Conservation (phyloP, 2,113 vertebrate genomes). For the Platanista minor region DNA sequence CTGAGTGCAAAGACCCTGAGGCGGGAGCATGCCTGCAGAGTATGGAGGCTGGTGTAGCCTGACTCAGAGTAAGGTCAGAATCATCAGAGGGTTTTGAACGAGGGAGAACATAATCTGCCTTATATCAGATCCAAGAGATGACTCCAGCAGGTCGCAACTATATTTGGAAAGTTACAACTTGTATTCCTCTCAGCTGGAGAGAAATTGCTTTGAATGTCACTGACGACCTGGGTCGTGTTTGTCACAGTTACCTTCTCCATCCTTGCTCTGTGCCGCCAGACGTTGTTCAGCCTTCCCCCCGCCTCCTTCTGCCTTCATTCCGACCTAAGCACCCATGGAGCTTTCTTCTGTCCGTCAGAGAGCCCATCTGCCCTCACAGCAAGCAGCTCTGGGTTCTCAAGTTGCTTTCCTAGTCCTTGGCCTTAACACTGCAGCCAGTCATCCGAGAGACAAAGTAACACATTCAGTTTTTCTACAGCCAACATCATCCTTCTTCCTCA, state of each 20-base stretch:
- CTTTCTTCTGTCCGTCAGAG: no score
- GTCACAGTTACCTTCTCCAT: not conserved
- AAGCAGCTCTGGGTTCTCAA: not conserved
- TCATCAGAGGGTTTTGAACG: not conserved
- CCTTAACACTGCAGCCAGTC: not conserved
- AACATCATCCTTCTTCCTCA: not conserved
- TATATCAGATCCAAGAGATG: no score
- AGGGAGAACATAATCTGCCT: not conserved
- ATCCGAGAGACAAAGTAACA: not conserved
- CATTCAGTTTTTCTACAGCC: not conserved
- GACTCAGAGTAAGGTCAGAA: rapidly evolving
- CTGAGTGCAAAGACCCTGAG: not conserved
- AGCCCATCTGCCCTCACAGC: not conserved
- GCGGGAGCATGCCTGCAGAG: not conserved
- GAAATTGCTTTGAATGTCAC: not conserved
- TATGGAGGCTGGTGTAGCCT: not conserved
- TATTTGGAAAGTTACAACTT: not conserved
- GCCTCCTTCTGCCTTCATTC: not conserved
- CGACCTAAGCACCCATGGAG: not conserved
- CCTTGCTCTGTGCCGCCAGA: not conserved
- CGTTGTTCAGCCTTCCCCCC: rapidly evolving
- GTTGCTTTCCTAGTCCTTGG: not conserved
- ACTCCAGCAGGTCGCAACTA: not conserved
- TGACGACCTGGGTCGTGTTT: not conserved
- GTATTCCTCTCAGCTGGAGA: not conserved